Base-by-base conservation (phyloP, 2,113 vertebrate genomes). In the Centrocercus urophasianus region DNA sequence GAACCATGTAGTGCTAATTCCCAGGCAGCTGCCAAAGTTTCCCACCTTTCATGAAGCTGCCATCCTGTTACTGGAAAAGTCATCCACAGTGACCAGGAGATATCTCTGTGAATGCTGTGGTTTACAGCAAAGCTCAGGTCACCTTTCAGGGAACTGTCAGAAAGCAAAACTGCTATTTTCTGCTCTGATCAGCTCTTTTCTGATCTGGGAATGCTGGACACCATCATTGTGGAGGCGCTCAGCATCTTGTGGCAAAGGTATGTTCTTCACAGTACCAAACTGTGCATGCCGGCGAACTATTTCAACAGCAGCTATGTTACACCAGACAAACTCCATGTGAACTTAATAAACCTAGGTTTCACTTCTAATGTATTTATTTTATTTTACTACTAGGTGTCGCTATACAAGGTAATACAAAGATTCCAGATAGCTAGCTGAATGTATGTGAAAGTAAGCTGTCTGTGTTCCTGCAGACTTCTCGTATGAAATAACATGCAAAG, bases 41-140 rank as follows among this genome's bases (percentile, higher is more conserved):
- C 11, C 48, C n/a, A 63, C 15, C n/a, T 64, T 12, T 61, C 3
- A 2, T 65, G 32, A 16, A 16, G 13, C 36, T 65, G 52, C 30
- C 24, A 21, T 5, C 36, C 52, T 72, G 8, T 20, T 52, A 30
- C 10, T 32, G 54, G 18, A 78, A 64, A n/a, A 32, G 20, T 4
- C 77, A 72, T 88, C 32, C 28, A 38, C 28, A n/a, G 56, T 64
- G 61, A 70, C 22, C 11, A 18, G 50, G 21, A 17, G 12, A 42
- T 57, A 64, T 30, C 36, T 27, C 25, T 34, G n/a, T 15, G 36
- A 65, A 34, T 84, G 8, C 13, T 76, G 77, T 6, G 25, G 57
- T 61, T 40, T 40, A 43, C 28, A 11, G 11, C 0, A 0, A 14
- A 30, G 34, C 34, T 65, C 52, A 45, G 70, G 10, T 43, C 48